Conservation (phyloP, 2,888 invertebrate genomes). For the Agrotis exclamationis region DNA sequence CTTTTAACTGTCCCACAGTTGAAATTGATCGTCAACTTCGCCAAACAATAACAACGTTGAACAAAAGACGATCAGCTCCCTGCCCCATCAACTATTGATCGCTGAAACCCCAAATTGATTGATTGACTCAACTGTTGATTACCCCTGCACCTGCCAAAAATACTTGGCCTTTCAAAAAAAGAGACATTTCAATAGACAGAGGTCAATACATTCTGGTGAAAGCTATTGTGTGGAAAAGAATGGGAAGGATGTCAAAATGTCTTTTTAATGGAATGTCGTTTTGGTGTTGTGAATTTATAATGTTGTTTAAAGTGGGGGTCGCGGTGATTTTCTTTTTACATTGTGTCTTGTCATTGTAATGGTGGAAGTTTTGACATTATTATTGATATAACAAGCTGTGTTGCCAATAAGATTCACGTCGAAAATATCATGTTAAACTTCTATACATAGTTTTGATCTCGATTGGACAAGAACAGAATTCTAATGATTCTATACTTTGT, state of each 20-base stretch:
- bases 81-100: slow-evolving; percentile 52
- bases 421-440: too few species aligned
- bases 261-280: slow-evolving; percentile 48
- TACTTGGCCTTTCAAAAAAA: slow-evolving; percentile 32
- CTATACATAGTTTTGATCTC: too few species aligned
- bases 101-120: slow-evolving; percentile 56
- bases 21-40: slow-evolving; percentile 48
- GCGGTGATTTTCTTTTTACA: slow-evolving; percentile 18
- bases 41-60: slow-evolving; percentile 59
- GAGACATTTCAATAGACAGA: slow-evolving; percentile 1
- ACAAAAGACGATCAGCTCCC: slow-evolving; percentile 54
- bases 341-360: slow-evolving; percentile 15
- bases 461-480: too few species aligned
- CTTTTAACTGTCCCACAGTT: slow-evolving; percentile 36
- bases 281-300: slow-evolving; percentile 46
- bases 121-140: slow-evolving; percentile 67
- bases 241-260: slow-evolving; percentile 44
- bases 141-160: slow-evolving; percentile 48
- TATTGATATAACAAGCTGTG: too few species aligned
- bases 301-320: slow-evolving; percentile 29
- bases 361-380: not conserved
- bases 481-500: too few species aligned
- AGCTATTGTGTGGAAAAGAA: slow-evolving; percentile 42
- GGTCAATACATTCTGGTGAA: slow-evolving; percentile 38
- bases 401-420: too few species aligned